Base-by-base conservation (phyloP, 2,888 invertebrate genomes). In the Antheraea yamamai region DNA sequence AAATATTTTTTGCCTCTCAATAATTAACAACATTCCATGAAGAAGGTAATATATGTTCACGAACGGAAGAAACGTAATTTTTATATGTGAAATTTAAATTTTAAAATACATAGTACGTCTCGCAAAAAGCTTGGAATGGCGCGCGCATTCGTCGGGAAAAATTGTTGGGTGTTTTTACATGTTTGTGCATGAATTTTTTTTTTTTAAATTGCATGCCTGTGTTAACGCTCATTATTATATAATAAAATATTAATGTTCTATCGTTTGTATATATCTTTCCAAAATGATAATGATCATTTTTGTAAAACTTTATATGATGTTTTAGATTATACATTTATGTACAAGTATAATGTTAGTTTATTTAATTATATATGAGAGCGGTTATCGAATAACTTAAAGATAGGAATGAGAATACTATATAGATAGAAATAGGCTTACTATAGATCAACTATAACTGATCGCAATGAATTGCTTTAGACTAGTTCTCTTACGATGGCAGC, bases 1-100 rank as follows among this genome's bases (percentile, higher is more conserved):
- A 30, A 30, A 30, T 16, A 16, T 61, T 39, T 74, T 76, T 74
- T 74, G 68, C 23, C n/a, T 23, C 16, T 55, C n/a, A 23, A 55
- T 30, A 70, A 70, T 74, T 39, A 58, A 66, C 64, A 26, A 30
- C 64, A 66, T 66, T 66, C 30, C 64, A 30, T 66, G 26, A 10
- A 66, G 26, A 66, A 66, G 64, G 64, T 18, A 66, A 30, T 2
- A 66, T 4, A 66, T 66, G 16, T 61, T 66, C 26, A 30, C 26
- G 64, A 20, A 66, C 16, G 14, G 16, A 26, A 66, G 64, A 30
- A 26, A 30, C 26, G 64, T 66, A 30, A 30, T 30, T 66, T 30
- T 66, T 66, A 16, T 66, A 26, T 26, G 14, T 16, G 64, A 66
- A 66, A 16, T 66, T 30, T 66, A 66, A 66, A 66, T 61, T 61